phyloP scores from a whole-genome alignment of 2,888 invertebrate species.

The Drosophila phalerata region DNA sequence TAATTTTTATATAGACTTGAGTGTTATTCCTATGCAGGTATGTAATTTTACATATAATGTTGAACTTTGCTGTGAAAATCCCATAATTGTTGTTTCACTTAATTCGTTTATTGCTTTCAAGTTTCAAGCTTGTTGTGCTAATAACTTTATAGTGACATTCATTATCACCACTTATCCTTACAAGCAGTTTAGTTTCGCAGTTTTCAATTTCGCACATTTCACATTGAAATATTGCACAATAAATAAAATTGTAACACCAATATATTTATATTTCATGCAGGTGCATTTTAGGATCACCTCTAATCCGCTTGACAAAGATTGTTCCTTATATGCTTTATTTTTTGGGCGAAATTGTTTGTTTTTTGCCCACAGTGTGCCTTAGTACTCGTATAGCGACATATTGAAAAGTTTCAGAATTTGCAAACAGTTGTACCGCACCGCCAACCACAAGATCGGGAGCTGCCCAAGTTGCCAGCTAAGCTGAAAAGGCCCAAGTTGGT shows the following conservation, averaged over 20 bases:
- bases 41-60: too few relatives aligned
- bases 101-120: too few relatives aligned
- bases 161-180: too few relatives aligned
- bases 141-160: too few relatives aligned
- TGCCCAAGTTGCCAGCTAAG: conserved; percentile 57
- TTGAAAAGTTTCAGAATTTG: conserved; percentile 80
- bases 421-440: conserved; percentile 76
- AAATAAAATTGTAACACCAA: neutral
- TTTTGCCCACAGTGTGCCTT: conserved; percentile 50
- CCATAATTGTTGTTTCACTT: too few relatives aligned
- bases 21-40: too few relatives aligned
- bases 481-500: conserved; percentile 66
- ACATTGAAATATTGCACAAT: too few relatives aligned
- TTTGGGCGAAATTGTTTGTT: conserved; percentile 18
- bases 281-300: neutral
- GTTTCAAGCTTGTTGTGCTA: too few relatives aligned
- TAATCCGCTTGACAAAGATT: neutral
- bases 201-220: neutral
- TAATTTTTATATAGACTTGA: too few relatives aligned
- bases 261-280: neutral
- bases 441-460: conserved; percentile 68
- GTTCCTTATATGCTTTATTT: neutral
- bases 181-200: neutral
- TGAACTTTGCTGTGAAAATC: too few relatives aligned
- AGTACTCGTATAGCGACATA: conserved; percentile 59